These are phyloP conservation scores for Brachirus orientalis DNA, from an alignment of 2,113 vertebrate genomes.

Conservation along the genomic window DNA sequence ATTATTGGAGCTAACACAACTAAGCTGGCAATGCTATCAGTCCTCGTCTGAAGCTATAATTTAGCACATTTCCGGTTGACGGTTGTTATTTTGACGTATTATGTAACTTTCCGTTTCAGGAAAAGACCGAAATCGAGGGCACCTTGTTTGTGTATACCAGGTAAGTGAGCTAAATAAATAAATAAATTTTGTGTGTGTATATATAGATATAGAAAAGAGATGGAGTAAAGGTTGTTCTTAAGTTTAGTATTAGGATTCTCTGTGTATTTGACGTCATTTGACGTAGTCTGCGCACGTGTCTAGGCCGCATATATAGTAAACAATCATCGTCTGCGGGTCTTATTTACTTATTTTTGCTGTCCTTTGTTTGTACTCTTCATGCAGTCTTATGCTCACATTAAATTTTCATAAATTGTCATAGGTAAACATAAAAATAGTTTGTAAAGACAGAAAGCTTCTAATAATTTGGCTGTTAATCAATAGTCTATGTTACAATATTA, in stretches of 20 bases:
- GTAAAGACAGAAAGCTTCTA: too few species aligned
- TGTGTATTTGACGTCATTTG: slow-evolving; percentile 22
- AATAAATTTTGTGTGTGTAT: too few species aligned
- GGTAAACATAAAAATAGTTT: too few species aligned
- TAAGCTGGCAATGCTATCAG: neutral
- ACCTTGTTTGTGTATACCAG: slow-evolving; percentile 97
- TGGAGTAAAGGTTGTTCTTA: slow-evolving; percentile 6
- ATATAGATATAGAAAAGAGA: too few species aligned
- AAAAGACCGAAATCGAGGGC: slow-evolving; percentile 97
- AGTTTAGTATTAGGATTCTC: neutral
- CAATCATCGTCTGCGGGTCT: slow-evolving; percentile 48
- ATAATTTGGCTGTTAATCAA: too few species aligned
- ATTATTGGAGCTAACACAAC: neutral
- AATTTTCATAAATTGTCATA: too few species aligned
- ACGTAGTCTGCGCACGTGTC: slow-evolving; percentile 38
- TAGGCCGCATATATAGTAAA: slow-evolving; percentile 53
- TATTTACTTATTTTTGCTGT: neutral
- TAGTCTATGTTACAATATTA: too few species aligned
- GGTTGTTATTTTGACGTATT: neutral
- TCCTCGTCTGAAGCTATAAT: neutral
- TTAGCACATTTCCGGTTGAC: neutral
- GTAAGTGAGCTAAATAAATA: slow-evolving; percentile 74
- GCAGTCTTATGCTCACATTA: too few species aligned
- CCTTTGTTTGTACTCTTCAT: neutral
- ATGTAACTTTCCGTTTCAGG: slow-evolving; percentile 80